Evolutionary conservation across 2,888 invertebrate genomes (phyloP), one percentile per base, ranked within the genome.

Genomic region (Oligia latruncula): DNA sequence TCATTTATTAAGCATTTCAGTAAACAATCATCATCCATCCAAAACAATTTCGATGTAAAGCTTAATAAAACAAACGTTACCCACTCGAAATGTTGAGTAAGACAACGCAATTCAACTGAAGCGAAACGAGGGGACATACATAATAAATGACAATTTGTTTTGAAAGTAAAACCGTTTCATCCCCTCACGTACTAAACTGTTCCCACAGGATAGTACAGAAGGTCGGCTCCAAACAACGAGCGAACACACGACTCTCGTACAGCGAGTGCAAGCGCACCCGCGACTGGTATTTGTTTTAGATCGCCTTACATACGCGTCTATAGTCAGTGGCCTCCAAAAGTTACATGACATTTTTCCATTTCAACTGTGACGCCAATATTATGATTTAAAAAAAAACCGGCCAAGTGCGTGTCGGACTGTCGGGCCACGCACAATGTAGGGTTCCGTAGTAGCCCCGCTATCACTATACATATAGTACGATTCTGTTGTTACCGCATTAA

Each of bases 61-160:
- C 13, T 23, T 58, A 55, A 71, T 58, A 55, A 71, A 68, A 49
- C 23, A 68, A 66, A 55, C 4, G 17, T 29, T 11, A 55, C 52
- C 15, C 15, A 52, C 17, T 15, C 2, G 9, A 82, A 77, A 55
- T 40, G 2, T 73, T 20, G n/a, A 52, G 35, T 40, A 55, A 20
- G 55, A 55, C 52, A 71, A 49, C 17, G 40, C 52, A 65, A 35
- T 71, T 65, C 35, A 49, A 46, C 70, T 46, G 15, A 70, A 46
- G 3, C 13, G 29, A 52, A 49, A 46, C 15, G 40, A 74, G 17
- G 11, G 40, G n/a, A 68, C 46, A 65, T 79, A 60, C 60, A 84
- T 80, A 64, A 71, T 71, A 67, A 71, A 74, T 85, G 64, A 9
- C n/a, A 29, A 46, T 68, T 35, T 80, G 64, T 74, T 75, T 75